Conservation (phyloP, 2,888 invertebrate genomes). For the Ennomos fuscantarius region DNA sequence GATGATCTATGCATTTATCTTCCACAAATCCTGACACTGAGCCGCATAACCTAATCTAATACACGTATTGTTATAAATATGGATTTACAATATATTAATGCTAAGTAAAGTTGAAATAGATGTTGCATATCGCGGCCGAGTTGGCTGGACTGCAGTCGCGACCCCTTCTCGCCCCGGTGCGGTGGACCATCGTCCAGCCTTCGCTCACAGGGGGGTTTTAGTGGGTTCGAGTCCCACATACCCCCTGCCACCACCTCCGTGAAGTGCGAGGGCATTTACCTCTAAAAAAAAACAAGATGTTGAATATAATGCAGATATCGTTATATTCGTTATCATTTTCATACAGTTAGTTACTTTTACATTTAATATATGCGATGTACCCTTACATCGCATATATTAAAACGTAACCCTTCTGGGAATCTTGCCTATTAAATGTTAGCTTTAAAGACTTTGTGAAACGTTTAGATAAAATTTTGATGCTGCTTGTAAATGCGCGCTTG, state of each 20-base stretch:
- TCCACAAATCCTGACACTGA: conserved; percentile 1
- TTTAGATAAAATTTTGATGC: conserved; percentile 31
- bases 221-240: too few relatives aligned
- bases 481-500: conserved; percentile 13
- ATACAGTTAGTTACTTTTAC: too few relatives aligned
- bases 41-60: not conserved
- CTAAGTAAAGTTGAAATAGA: conserved; percentile 9
- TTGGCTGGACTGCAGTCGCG: too few relatives aligned
- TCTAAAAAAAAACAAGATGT: too few relatives aligned
- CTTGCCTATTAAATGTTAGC: conserved; percentile 14
- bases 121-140: too few relatives aligned
- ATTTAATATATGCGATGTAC: too few relatives aligned
- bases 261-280: too few relatives aligned
- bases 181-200: too few relatives aligned
- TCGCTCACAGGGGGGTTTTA: too few relatives aligned
- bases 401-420: conserved; percentile 26
- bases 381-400: conserved; percentile 12
- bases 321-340: conserved; percentile 21
- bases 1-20: not conserved
- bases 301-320: conserved; percentile 20
- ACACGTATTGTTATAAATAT: conserved; percentile 6
- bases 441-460: conserved; percentile 16
- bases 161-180: too few relatives aligned
- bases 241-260: too few relatives aligned
- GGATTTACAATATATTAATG: not conserved